Conservation (phyloP, 2,888 invertebrate genomes). For the Druceiella hillmani region DNA sequence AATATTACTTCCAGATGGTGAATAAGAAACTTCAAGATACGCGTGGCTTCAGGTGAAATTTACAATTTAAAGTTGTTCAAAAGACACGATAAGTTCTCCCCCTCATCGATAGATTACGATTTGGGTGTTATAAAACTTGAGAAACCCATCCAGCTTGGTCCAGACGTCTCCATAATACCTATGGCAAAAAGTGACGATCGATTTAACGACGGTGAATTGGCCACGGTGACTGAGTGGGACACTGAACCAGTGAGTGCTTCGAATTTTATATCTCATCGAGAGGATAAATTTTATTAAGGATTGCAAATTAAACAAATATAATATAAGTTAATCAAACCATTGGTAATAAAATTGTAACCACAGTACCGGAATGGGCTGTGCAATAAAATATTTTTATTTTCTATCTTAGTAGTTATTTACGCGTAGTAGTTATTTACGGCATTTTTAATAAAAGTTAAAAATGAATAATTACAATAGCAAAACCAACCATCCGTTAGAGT, state of each 20-base stretch:
- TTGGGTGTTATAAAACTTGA: conserved; percentile 51
- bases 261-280: not conserved
- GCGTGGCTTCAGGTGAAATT: conserved; percentile 53
- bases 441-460: too few species aligned
- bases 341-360: too few species aligned
- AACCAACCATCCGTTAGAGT: too few species aligned
- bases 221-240: conserved; percentile 45
- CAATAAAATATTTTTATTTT: too few species aligned
- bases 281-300: not conserved
- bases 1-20: conserved; percentile 27
- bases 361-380: too few species aligned
- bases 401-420: too few species aligned
- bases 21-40: conserved; percentile 34
- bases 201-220: conserved; percentile 34
- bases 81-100: conserved; percentile 48
- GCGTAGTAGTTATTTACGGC: too few species aligned
- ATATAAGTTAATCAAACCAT: too few species aligned
- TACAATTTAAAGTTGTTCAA: conserved; percentile 43
- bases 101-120: conserved; percentile 51
- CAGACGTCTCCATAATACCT: conserved; percentile 37
- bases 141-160: conserved; percentile 41
- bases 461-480: too few species aligned
- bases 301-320: conserved; percentile 5
- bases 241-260: conserved; percentile 31
- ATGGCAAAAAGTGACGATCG: conserved; percentile 37